Percentiles rank a stretch among this genome's conserved stretches.
Evolutionary conservation across 2,113 vertebrate genomes (phyloP).

Genomic region (Apodemus speciosus): DNA sequence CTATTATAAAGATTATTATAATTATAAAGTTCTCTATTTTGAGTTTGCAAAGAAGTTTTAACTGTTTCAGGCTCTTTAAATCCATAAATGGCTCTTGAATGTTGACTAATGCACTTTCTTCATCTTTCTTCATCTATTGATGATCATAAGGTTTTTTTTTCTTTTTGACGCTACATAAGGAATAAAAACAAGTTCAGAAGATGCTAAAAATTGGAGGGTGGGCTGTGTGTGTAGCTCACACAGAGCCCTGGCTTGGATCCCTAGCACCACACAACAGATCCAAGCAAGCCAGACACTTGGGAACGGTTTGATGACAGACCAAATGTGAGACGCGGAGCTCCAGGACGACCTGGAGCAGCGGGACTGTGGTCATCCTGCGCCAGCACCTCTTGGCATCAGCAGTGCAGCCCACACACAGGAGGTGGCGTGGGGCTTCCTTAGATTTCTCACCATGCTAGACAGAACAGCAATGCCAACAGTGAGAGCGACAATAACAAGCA

Average conservation of each 20-base stretch:
- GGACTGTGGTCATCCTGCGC: not conserved
- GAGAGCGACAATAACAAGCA: not conserved
- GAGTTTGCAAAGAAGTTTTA: not conserved
- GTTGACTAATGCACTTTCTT: not conserved
- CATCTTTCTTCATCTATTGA: not conserved
- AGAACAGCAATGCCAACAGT: not conserved
- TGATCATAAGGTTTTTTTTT: not conserved
- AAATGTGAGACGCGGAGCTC: not conserved
- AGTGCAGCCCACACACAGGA: not conserved
- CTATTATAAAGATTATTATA: too few relatives aligned
- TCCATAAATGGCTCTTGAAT: not conserved
- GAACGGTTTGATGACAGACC: not conserved
- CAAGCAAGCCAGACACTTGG: not conserved
- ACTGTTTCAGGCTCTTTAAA: not conserved
- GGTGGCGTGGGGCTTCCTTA: too few relatives aligned
- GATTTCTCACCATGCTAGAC: too few relatives aligned
- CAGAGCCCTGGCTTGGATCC: not conserved
- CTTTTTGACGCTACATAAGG: not conserved
- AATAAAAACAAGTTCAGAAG: not conserved
- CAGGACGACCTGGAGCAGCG: not conserved
- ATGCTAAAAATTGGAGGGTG: not conserved
- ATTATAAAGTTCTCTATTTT: not conserved
- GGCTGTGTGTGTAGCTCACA: not conserved
- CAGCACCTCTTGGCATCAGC: not conserved
- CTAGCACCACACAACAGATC: not conserved